phyloP scores from a whole-genome alignment of 2,888 invertebrate species.

The Steinernema scapterisci region DNA sequence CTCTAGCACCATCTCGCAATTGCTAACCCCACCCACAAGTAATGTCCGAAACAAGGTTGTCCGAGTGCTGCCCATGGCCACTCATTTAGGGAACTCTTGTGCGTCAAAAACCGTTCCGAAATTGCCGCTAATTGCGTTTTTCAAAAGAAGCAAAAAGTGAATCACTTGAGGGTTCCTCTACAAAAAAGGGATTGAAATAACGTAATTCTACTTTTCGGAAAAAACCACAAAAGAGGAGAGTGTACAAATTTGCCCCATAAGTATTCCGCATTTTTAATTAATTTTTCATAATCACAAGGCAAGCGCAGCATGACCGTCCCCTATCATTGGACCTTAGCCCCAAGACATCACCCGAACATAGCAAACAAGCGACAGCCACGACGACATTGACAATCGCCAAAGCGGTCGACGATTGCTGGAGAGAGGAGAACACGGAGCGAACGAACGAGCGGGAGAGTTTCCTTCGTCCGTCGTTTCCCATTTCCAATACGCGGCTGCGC shows the following conservation, averaged over 20 bases:
- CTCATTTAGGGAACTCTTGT: not conserved
- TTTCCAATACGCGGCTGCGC: slow-evolving; percentile 32
- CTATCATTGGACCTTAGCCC: slow-evolving; percentile 5
- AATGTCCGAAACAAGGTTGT: not conserved
- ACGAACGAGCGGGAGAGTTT: slow-evolving; percentile 31
- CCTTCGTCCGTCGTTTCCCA: slow-evolving; percentile 32
- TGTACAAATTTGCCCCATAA: no score
- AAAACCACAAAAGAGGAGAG: no score
- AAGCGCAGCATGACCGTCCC: not conserved
- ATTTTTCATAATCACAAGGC: not conserved
- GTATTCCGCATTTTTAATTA: no score
- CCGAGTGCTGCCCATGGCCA: not conserved
- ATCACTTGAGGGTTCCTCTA: not conserved
- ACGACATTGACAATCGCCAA: slow-evolving; percentile 24
- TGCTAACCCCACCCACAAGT: slow-evolving; percentile 6
- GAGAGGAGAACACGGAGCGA: slow-evolving; percentile 27
- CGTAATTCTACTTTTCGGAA: no score
- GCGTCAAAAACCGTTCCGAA: no score
- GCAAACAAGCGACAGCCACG: slow-evolving; percentile 13
- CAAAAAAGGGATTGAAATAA: not conserved
- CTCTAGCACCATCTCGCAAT: slow-evolving; percentile 14
- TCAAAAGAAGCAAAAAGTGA: not conserved
- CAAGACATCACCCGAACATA: not conserved
- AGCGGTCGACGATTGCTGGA: slow-evolving; percentile 28
- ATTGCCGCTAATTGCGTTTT: not conserved